Base-by-base conservation (phyloP, 1,140 invertebrate species). In the Drosophila elegans region DNA sequence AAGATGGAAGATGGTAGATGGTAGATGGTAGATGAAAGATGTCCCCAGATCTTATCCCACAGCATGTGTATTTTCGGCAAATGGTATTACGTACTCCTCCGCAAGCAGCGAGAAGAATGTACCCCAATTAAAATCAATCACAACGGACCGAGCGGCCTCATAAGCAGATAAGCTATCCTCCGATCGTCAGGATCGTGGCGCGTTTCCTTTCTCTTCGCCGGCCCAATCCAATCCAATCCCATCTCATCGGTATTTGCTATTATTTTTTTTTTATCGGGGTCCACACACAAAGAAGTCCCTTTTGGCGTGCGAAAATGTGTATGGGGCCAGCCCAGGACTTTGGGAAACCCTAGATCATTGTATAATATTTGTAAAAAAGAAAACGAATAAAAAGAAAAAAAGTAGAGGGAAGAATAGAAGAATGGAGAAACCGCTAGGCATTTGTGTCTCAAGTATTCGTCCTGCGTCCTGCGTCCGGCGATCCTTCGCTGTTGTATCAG, bases 51-150 rank as follows among this genome's bases (percentile, higher is more conserved):
- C 49, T 75, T 59, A 81, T 86, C 69, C 56, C 56, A 52, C 32
- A 32, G 36, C 36, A 32, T 52, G 49, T 36, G 16, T 36, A n/a
- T 52, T 3, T 34, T 21, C 9, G 13, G 29, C 49, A 52, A 52
- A 52, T 52, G 49, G 13, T 7, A 66, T 72, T 78, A 61, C 64
- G 59, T 36, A 29, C 54, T 10, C 16, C 54, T 51, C 57, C 62
- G 46, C 61, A n/a, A 54, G 16, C 4, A 12, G 13, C n/a, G 44
- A 46, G 29, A 46, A 16, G 39, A 25, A 21, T 39, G 45, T 52
- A 69, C 60, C 62, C 79, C 82, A 86, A 86, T 86, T 86, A 86
- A 88, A 82, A 82, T 88, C 83, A 86, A 86, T 88, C 82, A 88
- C 82, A 83, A 32, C 64, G 69, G 64, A 72, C 66, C 74, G 73